These are phyloP conservation scores for Phoebastria nigripes DNA, from an alignment of 2,797 vertebrate genomes.

Conservation along the genomic window DNA sequence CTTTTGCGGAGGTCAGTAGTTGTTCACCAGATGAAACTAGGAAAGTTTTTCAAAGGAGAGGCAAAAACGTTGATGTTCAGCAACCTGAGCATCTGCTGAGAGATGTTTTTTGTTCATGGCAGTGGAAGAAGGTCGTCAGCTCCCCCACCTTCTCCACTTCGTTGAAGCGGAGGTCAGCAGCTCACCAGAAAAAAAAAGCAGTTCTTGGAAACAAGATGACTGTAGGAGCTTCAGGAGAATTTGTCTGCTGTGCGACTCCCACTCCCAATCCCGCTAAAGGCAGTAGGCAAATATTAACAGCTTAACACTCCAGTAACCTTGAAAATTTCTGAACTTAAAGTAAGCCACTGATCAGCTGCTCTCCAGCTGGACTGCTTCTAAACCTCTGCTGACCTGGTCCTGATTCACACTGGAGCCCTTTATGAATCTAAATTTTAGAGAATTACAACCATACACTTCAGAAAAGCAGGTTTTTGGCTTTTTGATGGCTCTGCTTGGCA, in stretches of 20 bases:
- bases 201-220: not conserved
- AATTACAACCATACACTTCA: not conserved
- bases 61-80: not conserved
- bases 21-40: not conserved
- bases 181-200: not conserved
- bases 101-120: not conserved
- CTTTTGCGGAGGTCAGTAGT: not conserved
- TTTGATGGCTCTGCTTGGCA: not conserved
- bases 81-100: not conserved
- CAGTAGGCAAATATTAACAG: conserved; percentile 5
- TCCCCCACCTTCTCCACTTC: not conserved
- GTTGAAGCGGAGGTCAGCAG: not conserved
- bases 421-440: not conserved
- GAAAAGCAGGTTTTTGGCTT: not conserved
- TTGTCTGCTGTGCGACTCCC: not conserved
- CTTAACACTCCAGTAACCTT: not conserved
- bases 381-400: not conserved
- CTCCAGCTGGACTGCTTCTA: not conserved
- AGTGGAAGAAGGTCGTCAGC: not conserved
- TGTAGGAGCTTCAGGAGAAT: not conserved
- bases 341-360: not conserved
- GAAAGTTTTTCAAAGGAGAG: not conserved
- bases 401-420: not conserved
- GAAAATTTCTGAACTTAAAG: not conserved
- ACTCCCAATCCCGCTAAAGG: not conserved